A percentile compares a stretch with the other conserved stretches of the same genome.
Evolutionary conservation across 2,888 invertebrate genomes (phyloP).

Genomic region (Pyrocoelia pectoralis): DNA sequence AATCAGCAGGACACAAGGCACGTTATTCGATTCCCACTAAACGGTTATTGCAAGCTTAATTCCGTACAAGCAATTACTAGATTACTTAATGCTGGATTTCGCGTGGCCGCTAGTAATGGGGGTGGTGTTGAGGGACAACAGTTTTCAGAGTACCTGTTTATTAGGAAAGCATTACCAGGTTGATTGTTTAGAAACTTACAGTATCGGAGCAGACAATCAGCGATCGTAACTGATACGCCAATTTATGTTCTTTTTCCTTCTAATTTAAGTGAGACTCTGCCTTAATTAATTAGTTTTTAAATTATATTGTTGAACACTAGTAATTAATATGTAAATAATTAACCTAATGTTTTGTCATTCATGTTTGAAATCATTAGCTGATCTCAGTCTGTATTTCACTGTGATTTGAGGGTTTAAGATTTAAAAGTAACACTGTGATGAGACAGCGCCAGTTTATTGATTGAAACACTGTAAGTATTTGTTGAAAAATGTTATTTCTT

Average conservation of each 20-base stretch:
- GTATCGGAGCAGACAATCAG: slow-evolving; percentile 43
- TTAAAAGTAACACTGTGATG: slow-evolving; percentile 44
- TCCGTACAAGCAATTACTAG: slow-evolving; percentile 88
- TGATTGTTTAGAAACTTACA: slow-evolving; percentile 42
- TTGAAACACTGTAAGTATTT: slow-evolving; percentile 47
- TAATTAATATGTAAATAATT: slow-evolving; percentile 46
- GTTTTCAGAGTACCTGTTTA: slow-evolving; percentile 88
- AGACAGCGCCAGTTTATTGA: slow-evolving; percentile 45
- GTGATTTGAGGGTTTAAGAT: slow-evolving; percentile 45
- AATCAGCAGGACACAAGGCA: slow-evolving; percentile 82
- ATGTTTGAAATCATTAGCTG: slow-evolving; percentile 38
- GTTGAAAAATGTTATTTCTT: slow-evolving; percentile 44
- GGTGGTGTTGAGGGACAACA: slow-evolving; percentile 90
- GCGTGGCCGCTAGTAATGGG: slow-evolving; percentile 82
- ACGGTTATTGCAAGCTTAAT: slow-evolving; percentile 89
- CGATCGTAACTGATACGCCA: slow-evolving; percentile 37
- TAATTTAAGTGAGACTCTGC: slow-evolving; percentile 36
- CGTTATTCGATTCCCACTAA: slow-evolving; percentile 85
- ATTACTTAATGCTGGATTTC: slow-evolving; percentile 79
- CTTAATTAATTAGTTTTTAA: slow-evolving; percentile 39
- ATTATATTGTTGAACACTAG: slow-evolving; percentile 39
- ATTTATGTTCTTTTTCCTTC: slow-evolving; percentile 38
- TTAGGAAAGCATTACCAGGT: slow-evolving; percentile 62
- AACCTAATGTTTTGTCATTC: slow-evolving; percentile 38
- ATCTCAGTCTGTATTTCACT: slow-evolving; percentile 50